Base-by-base conservation (phyloP, 1,140 invertebrate genomes). In the Protaetia brevitarsis region DNA sequence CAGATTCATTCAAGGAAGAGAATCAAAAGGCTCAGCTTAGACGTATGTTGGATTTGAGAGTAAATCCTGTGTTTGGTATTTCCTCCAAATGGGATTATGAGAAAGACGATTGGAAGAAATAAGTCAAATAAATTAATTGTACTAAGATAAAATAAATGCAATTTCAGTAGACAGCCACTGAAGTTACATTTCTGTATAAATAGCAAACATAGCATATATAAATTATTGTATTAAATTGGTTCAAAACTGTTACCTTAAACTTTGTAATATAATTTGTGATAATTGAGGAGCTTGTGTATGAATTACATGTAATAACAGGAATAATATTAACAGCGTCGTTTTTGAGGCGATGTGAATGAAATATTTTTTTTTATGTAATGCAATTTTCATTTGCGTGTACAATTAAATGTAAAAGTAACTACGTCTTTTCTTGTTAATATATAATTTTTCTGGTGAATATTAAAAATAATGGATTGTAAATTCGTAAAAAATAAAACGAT, bases 21-120 rank as follows among this genome's bases (percentile, higher is more conserved):
- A 79, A 82, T 68, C 87, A 88, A 78, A 85, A 89, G 76, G 89
- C 88, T 2, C 89, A 92, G 75, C 78, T 96, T 66, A 84, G 89
- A 75, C 85, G 88, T 72, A 94, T 96, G 85, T 80, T 95, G 72
- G 86, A 89, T 74, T 77, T 95, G 58, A 83, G 89, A 74, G 82
- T 90, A 0, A 90, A 94, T 76, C 90, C 90, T 0, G 81, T 97
- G 13, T 84, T 87, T 67, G 95, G 95, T 30, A 74, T 88, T 31
- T 78, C 85, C 51, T 87, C 86, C 73, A 84, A 86, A 74, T 88
- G 86, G 86, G 87, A 88, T 77, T 87, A 88, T 70, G 86, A 88
- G 77, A 88, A 87, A 82, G 84, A 88, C 73, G 82, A 84, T 72
- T 88, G 87, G 87, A 88, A 88, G 81, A 79, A 78, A 63, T 77